A percentile compares a stretch with the other conserved stretches of the same genome.
phyloP scores from a whole-genome alignment of 2,797 vertebrate species.

The Taeniopygia guttata region DNA sequence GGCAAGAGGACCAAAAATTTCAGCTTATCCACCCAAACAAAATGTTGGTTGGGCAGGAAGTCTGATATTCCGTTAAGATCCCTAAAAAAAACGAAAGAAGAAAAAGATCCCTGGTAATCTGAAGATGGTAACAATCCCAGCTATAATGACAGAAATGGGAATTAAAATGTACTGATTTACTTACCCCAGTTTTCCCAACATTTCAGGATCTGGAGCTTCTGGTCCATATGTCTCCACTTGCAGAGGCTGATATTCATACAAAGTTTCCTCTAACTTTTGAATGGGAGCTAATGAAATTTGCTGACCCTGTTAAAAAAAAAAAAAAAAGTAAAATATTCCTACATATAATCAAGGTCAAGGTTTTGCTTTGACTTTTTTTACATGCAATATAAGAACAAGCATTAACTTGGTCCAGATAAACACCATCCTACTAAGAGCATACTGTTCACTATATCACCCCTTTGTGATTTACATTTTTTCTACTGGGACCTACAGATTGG shows the following conservation, averaged over 20 bases:
- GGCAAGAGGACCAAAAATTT: slow-evolving; percentile 50
- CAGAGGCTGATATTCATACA: slow-evolving; percentile 88
- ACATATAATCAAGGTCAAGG: neutral
- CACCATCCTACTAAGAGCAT: neutral
- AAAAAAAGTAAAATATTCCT: neutral
- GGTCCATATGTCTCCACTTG: slow-evolving; percentile 87
- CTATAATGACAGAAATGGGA: neutral
- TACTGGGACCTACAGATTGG: neutral
- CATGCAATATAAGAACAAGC: neutral
- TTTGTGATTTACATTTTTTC: neutral
- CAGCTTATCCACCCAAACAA: slow-evolving; percentile 67
- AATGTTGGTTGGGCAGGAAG: slow-evolving; percentile 59
- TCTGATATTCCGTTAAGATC: slow-evolving; percentile 33
- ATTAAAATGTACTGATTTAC: slow-evolving; percentile 35
- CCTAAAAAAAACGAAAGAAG: neutral
- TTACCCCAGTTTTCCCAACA: slow-evolving; percentile 88
- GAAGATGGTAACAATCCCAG: slow-evolving; percentile 11
- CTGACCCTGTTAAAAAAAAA: slow-evolving; percentile 78
- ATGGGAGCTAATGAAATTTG: slow-evolving; percentile 87
- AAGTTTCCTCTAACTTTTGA: slow-evolving; percentile 82
- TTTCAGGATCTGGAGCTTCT: slow-evolving; percentile 84
- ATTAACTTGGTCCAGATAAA: neutral
- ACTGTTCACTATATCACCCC: neutral
- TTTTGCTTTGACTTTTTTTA: neutral
- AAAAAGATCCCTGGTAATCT: neutral